phyloP scores from a whole-genome alignment of 2,113 vertebrate species.

The Melanocharis versteri region DNA sequence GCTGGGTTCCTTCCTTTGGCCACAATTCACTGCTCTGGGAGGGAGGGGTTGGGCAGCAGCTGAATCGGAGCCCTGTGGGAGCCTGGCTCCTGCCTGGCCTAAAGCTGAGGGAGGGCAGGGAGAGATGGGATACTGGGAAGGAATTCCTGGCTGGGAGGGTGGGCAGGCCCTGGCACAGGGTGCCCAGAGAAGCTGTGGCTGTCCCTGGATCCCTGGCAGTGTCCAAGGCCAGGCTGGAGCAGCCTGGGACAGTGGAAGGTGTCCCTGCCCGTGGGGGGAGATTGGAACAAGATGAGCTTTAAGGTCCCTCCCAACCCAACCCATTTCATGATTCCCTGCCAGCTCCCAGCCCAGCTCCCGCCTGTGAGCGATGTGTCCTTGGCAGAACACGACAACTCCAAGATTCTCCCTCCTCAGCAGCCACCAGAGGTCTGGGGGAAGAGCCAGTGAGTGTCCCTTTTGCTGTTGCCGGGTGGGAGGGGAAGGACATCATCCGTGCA shows the following conservation, averaged over 20 bases:
- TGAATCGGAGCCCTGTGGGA: background rate
- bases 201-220: background rate
- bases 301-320: background rate
- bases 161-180: background rate
- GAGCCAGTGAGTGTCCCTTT: accelerated
- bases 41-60: background rate
- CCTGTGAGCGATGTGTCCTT: accelerated
- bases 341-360: background rate
- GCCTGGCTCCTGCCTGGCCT: background rate
- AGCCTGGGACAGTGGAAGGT: accelerated
- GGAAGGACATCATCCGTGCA: accelerated
- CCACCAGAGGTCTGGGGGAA: accelerated
- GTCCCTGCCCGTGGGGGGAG: background rate
- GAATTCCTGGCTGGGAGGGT: accelerated
- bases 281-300: background rate
- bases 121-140: background rate
- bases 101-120: background rate
- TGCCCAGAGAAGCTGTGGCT: background rate
- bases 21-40: background rate
- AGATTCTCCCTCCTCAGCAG: background rate
- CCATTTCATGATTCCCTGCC: accelerated
- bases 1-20: background rate
- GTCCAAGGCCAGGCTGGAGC: background rate
- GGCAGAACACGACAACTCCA: background rate
- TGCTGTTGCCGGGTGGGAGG: background rate